These are phyloP conservation scores for Hydropotes inermis DNA, from an alignment of 2,113 vertebrate species.

Conservation along the genomic window DNA sequence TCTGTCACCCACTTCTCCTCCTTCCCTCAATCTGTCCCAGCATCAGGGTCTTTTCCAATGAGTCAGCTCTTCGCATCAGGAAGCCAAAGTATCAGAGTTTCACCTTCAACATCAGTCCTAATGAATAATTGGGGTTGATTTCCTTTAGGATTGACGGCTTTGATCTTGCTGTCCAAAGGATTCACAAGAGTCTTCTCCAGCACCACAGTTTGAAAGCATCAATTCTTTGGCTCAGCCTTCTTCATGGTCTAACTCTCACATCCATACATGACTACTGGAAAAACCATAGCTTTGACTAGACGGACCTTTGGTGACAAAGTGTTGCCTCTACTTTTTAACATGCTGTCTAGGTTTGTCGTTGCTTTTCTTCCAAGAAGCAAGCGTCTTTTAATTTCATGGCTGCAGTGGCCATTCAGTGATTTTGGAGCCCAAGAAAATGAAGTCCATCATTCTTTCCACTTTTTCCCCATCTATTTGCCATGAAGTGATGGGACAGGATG, in stretches of 20 bases:
- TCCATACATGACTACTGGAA: background rate
- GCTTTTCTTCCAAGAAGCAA: background rate
- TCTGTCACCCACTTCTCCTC: background rate
- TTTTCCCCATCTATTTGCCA: background rate
- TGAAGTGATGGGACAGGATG: background rate
- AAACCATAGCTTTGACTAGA: background rate
- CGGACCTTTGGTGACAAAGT: background rate
- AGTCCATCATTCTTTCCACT: background rate
- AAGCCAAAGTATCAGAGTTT: background rate
- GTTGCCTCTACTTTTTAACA: background rate
- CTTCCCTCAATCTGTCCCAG: background rate
- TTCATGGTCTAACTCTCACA: background rate
- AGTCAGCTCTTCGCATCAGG: background rate
- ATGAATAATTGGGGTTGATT: background rate
- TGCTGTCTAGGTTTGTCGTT: background rate
- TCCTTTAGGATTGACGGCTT: background rate
- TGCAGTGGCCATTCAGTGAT: background rate
- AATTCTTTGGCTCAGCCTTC: background rate
- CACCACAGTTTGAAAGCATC: background rate
- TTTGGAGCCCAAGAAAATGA: background rate
- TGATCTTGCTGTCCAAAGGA: background rate
- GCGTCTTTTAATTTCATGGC: background rate
- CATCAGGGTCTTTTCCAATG: background rate
- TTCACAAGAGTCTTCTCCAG: background rate
- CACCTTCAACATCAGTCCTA: background rate